These are phyloP conservation scores for Oreortyx pictus DNA, from an alignment of 2,797 vertebrate genomes.

Conservation along the genomic window DNA sequence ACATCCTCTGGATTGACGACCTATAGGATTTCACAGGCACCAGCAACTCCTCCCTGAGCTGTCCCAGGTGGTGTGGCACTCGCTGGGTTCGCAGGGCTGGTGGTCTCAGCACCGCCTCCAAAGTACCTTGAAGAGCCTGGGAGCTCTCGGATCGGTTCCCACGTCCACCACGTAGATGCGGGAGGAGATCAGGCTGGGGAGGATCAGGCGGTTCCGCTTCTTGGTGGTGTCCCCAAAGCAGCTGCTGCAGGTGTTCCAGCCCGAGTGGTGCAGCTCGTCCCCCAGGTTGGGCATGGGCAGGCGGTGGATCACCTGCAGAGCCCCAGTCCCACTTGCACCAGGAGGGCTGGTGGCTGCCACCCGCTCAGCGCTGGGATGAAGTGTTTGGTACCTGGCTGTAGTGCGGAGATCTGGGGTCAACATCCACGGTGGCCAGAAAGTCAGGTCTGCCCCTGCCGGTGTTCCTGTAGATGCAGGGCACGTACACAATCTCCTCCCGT, in stretches of 20 bases:
- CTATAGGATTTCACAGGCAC: slow-evolving; percentile 64
- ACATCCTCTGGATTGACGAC: slow-evolving; percentile 86
- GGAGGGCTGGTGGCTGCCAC: neutral
- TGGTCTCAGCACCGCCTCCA: neutral
- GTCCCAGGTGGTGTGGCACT: neutral
- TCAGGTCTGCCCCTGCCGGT: slow-evolving; percentile 85
- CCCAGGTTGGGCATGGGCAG: slow-evolving; percentile 88
- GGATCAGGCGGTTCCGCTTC: slow-evolving; percentile 84
- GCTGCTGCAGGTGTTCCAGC: slow-evolving; percentile 96
- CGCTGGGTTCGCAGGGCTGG: neutral
- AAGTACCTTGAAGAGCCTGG: slow-evolving; percentile 86
- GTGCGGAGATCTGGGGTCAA: slow-evolving; percentile 83
- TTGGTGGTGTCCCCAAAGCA: slow-evolving; percentile 86
- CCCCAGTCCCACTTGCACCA: neutral
- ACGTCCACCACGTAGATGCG: slow-evolving; percentile 90
- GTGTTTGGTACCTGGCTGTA: slow-evolving; percentile 84
- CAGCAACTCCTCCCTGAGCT: neutral
- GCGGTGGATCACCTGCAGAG: slow-evolving; percentile 89
- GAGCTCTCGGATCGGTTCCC: slow-evolving; percentile 79
- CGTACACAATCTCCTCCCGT: slow-evolving; percentile 88
- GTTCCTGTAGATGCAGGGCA: slow-evolving; percentile 92
- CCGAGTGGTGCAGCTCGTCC: slow-evolving; percentile 92
- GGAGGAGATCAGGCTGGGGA: slow-evolving; percentile 90
- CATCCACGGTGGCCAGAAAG: slow-evolving; percentile 91
- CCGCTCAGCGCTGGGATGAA: fast-evolving